These are phyloP conservation scores for Eulemur rubriventer DNA, from an alignment of 2,797 vertebrate genomes.

Conservation along the genomic window DNA sequence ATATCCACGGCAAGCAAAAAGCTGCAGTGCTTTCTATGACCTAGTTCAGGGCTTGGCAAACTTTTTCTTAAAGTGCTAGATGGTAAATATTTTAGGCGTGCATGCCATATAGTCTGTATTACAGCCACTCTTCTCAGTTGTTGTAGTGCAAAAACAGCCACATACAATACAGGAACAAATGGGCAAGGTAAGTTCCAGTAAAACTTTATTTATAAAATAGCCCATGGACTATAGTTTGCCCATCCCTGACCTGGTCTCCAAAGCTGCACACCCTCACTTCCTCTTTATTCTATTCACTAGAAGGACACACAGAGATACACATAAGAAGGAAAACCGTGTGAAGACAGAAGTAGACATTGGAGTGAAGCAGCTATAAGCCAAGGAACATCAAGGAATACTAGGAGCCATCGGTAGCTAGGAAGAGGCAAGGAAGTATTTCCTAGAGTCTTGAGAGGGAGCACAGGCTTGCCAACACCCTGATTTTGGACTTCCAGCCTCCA, in stretches of 20 bases:
- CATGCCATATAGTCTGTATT: neutral
- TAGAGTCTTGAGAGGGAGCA: neutral
- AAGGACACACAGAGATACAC: neutral
- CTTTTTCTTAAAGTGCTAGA: constrained; percentile 24
- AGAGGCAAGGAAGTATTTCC: neutral
- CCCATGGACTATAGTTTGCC: neutral
- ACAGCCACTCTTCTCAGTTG: neutral
- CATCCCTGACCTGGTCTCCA: neutral
- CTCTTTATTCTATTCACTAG: neutral
- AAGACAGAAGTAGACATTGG: neutral
- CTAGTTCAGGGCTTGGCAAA: neutral
- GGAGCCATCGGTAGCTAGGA: neutral
- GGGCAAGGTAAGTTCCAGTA: neutral
- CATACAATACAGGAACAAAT: neutral
- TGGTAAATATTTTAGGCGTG: neutral
- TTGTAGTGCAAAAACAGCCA: neutral
- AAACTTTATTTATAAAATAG: constrained; percentile 5
- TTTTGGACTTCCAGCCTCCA: neutral
- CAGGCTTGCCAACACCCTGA: neutral
- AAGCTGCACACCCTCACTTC: neutral
- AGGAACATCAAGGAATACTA: neutral
- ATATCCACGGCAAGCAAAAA: constrained; percentile 31
- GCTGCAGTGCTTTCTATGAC: constrained; percentile 10
- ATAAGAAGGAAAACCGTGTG: neutral
- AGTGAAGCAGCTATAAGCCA: neutral